Evolutionary conservation across 2,113 vertebrate genomes (phyloP).

Genomic region (Tauraco erythrolophus): DNA sequence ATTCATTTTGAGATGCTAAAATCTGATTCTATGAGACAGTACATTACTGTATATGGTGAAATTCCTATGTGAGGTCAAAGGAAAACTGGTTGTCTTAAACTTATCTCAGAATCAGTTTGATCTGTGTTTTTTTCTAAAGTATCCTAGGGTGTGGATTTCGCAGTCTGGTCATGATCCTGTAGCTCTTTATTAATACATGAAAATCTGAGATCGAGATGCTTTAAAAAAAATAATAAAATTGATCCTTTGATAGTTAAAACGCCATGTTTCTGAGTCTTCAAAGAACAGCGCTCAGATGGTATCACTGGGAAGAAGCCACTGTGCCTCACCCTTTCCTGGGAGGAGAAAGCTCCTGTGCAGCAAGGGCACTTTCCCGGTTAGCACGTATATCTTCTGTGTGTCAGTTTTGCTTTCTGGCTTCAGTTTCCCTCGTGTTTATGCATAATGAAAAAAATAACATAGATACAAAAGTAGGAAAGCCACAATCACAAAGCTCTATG

Average conservation of each 20-base stretch:
- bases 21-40: not conserved
- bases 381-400: rapidly evolving
- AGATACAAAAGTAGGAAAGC: not conserved
- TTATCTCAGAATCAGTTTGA: not conserved
- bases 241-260: not conserved
- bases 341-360: not conserved
- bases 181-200: not conserved
- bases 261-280: not conserved
- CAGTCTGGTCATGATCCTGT: not conserved
- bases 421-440: not conserved
- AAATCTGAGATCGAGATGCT: not conserved
- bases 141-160: not conserved
- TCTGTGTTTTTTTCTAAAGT: not conserved
- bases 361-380: not conserved
- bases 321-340: not conserved
- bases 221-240: not conserved
- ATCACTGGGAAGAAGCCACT: not conserved
- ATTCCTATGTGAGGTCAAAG: not conserved
- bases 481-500: rapidly evolving
- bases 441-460: not conserved
- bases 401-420: not conserved
- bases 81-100: not conserved
- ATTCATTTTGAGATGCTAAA: not conserved
- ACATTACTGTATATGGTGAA: not conserved
- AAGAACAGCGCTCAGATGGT: not conserved